Conservation (phyloP, 1,140 invertebrate species). For the Aporrectodea caliginosa region DNA sequence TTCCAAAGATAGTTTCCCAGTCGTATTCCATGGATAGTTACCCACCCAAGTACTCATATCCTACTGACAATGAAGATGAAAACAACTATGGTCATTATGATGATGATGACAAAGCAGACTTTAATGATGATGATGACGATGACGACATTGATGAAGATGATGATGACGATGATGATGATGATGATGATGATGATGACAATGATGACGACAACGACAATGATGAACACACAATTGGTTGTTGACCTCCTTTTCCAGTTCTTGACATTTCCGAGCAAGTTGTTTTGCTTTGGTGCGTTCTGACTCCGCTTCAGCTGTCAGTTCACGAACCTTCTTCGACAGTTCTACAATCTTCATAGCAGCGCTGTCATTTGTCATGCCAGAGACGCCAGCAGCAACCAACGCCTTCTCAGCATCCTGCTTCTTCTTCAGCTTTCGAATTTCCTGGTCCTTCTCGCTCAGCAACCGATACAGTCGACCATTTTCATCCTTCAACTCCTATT, state of each 20-base stretch:
- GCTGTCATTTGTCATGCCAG: slow-evolving; percentile 48
- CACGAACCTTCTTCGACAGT: slow-evolving; percentile 53
- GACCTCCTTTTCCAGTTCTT: slow-evolving; percentile 51
- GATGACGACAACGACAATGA: too few relatives aligned
- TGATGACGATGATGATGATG: too few relatives aligned
- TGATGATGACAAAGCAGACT: too few relatives aligned
- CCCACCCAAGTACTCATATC: too few relatives aligned
- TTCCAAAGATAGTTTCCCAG: too few relatives aligned
- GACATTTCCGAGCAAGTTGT: slow-evolving; percentile 49
- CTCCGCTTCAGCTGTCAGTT: slow-evolving; percentile 52
- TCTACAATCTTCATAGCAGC: slow-evolving; percentile 55
- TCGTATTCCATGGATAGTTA: too few relatives aligned
- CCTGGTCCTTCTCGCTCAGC: slow-evolving; percentile 54
- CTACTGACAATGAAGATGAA: too few relatives aligned
- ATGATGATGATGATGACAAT: too few relatives aligned
- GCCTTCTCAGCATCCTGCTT: slow-evolving; percentile 47
- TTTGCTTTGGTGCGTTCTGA: slow-evolving; percentile 49
- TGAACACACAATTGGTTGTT: too few relatives aligned
- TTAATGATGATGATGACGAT: too few relatives aligned
- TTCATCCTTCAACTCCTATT: slow-evolving; percentile 53
- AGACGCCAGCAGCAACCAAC: slow-evolving; percentile 3
- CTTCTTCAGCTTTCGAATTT: slow-evolving; percentile 51
- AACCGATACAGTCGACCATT: slow-evolving; percentile 54
- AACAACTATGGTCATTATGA: too few relatives aligned
- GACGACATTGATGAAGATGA: too few relatives aligned